Evolutionary conservation across 2,113 vertebrate genomes (phyloP).

Genomic region (Arothron firmamentum): DNA sequence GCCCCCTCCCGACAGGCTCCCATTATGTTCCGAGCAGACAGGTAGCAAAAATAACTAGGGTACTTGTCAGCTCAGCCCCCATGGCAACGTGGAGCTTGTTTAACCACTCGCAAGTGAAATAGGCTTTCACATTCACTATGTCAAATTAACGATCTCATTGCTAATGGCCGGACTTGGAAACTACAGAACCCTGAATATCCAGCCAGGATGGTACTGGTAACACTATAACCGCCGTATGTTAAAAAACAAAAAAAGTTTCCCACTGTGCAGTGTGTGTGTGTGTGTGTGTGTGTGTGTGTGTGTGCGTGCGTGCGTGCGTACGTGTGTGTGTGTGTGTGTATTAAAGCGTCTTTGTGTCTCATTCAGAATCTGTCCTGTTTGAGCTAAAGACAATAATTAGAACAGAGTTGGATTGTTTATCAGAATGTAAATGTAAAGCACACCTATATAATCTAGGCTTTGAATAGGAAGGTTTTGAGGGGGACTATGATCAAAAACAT

Average conservation of each 20-base stretch:
- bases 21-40: slow-evolving; percentile 45
- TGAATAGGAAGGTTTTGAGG: too few relatives aligned
- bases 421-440: too few relatives aligned
- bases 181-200: slow-evolving; percentile 22
- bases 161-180: slow-evolving; percentile 37
- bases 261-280: background rate
- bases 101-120: slow-evolving; percentile 36
- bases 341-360: background rate
- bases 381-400: slow-evolving; percentile 7
- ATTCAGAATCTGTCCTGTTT: slow-evolving; percentile 52
- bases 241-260: slow-evolving; percentile 14
- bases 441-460: too few relatives aligned
- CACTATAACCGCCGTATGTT: slow-evolving; percentile 4
- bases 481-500: too few relatives aligned
- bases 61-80: slow-evolving; percentile 41
- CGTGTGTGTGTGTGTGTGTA: slow-evolving; percentile 3
- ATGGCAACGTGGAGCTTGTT: slow-evolving; percentile 32
- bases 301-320: slow-evolving; percentile 1
- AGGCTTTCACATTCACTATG: slow-evolving; percentile 44
- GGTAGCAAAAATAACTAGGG: slow-evolving; percentile 46
- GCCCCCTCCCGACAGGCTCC: slow-evolving; percentile 17
- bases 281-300: background rate
- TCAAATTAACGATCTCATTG: slow-evolving; percentile 8
- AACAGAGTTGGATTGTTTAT: too few relatives aligned
- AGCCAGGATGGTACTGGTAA: background rate